Conservation (phyloP, 2,888 invertebrate genomes). For the Cyclophora albipunctata region DNA sequence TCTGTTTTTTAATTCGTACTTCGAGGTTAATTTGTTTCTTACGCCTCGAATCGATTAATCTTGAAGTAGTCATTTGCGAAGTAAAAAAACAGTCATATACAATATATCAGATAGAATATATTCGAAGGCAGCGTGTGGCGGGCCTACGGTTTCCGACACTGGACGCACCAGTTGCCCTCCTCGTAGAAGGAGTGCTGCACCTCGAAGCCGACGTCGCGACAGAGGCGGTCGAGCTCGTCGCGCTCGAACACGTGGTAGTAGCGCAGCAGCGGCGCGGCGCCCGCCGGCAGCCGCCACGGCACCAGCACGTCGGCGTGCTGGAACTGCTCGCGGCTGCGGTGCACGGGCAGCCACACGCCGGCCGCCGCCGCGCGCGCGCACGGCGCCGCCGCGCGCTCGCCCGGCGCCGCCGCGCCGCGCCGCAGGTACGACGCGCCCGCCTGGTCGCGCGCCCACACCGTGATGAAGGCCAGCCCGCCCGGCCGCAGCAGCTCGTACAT, state of each 20-base stretch:
- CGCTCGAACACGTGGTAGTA: slow-evolving; percentile 96
- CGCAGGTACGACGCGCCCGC: slow-evolving; percentile 23
- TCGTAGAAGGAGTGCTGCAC: slow-evolving; percentile 89
- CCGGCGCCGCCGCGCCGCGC: slow-evolving; percentile 12
- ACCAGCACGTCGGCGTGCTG: slow-evolving; percentile 92
- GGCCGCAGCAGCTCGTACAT: slow-evolving; percentile 82
- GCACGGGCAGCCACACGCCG: slow-evolving; percentile 80
- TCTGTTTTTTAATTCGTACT: no score
- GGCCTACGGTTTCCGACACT: slow-evolving; percentile 78
- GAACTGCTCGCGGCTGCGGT: slow-evolving; percentile 94
- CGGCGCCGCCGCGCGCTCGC: slow-evolving; percentile 85
- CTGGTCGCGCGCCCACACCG: slow-evolving; percentile 98
- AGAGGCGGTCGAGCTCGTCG: slow-evolving; percentile 83
- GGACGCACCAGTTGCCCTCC: slow-evolving; percentile 96
- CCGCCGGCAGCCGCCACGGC: slow-evolving; percentile 88
- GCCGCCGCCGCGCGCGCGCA: slow-evolving; percentile 62
- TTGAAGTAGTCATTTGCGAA: no score
- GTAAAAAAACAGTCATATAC: no score
- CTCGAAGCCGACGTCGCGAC: slow-evolving; percentile 66
- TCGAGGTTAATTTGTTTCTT: no score
- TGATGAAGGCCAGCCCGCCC: slow-evolving; percentile 87
- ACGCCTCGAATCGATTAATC: no score
- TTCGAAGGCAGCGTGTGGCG: no score
- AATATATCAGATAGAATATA: no score
- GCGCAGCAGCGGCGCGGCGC: slow-evolving; percentile 78